Base-by-base conservation (phyloP, 2,797 vertebrate species). In the Acanthurus lineatus region DNA sequence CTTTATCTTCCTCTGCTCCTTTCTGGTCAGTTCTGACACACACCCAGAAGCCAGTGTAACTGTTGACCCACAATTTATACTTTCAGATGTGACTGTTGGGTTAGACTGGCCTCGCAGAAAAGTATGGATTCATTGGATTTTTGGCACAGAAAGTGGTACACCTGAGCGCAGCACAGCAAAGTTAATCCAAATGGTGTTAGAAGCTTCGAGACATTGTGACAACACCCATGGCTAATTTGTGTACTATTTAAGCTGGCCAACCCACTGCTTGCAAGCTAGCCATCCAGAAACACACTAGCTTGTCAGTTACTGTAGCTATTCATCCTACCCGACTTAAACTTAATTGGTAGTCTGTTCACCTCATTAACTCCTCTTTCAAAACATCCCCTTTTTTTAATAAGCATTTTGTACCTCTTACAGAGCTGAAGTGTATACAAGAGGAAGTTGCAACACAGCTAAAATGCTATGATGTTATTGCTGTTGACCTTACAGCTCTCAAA, bases 1-100 rank as follows among this genome's bases (percentile, higher is more conserved):
- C 0, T 99, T 99, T 92, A 99, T 99, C 91, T 99, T 99, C 94
- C 96, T 99, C 40, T 99, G 97, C 91, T 99, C 98, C 70, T 99
- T 99, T 75, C 94, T 99, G 97, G 98, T 99, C 71, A 97, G 97
- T 95, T 3, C 57, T 61, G 35, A 17, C 51, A 62, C 64, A 25
- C 22, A 6, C 0, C 15, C 28, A 17, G 12, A 16, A 51, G 22
- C 20, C 32, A 28, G 9, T 59, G 0, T 58, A 45, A 65, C 65
- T n/a, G 51, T 42, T 60, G 1, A 5, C 25, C 10, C 9, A 28
- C 16, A 49, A 28, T 60, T n/a, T 9, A 12, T 60, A 58, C 25
- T 48, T 7, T 59, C 54, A 28, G 48, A 40, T 47, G 14, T 58
- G 35, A 44, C 9, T 59, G 8, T 10, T 35, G 52, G 25, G n/a